Base-by-base conservation (phyloP, 1,140 invertebrate genomes). In the Pseudomyrmex concolor region DNA sequence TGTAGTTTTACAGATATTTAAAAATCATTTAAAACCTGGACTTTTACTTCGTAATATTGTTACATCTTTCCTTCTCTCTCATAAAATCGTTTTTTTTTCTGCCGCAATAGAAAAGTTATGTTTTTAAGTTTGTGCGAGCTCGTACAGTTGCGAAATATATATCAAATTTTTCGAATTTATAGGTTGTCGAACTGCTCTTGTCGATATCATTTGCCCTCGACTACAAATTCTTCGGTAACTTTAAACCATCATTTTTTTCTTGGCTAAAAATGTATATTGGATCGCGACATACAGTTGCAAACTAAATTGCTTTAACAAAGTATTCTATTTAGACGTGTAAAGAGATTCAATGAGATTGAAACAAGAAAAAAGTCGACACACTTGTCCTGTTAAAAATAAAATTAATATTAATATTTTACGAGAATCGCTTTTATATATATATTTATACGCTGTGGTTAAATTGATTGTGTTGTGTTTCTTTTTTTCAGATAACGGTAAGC, bases 401-500 rank as follows among this genome's bases (percentile, higher is more conserved):
- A 8, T 43, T 64, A 45, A 12, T 17, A 55, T 71, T 13, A 43
- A 12, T 43, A 71, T 17, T 67, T 15, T 19, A n/a, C 15, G 34
- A 8, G 15, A n/a, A 13, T 67, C 8, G 19, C 5, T 45, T 19
- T n/a, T 45, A 12, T 19, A 22, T 2, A 4, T 60, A 48, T 5
- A 60, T 59, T 67, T 13, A 64, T 70, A 63, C 10, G 12, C 25
- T 25, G 25, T 64, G 48, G 22, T 7, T 43, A 55, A 66, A 45
- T 55, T 22, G 2, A 70, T 25, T 48, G 50, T 17, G 70, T 80
- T 71, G 1, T 4, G 19, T 50, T 67, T 34, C 34, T 60, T 48
- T 84, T 76, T 88, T 88, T 70, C 86, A 88, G 86, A 87, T 67
- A 76, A 62, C 86, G 59, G 70, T 70, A 48, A 87, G 82, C 66